A percentile compares a stretch with the other conserved stretches of the same genome.
Evolutionary conservation across 1,140 invertebrate species (phyloP).

Genomic region (Lasaia peninsularis): DNA sequence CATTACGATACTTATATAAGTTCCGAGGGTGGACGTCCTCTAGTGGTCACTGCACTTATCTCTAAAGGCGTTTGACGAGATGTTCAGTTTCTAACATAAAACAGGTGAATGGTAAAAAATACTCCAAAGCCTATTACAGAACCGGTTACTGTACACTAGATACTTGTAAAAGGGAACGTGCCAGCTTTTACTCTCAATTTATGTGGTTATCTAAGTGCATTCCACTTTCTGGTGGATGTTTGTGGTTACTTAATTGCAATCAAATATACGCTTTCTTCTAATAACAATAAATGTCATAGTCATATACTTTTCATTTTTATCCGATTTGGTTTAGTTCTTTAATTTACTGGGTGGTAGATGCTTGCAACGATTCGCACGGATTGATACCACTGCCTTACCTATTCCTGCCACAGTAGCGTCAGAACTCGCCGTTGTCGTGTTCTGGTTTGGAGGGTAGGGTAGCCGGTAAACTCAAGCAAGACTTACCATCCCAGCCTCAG

Average conservation of each 20-base stretch:
- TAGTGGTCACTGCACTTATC: conserved; percentile 37
- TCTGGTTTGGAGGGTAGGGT: too few species aligned
- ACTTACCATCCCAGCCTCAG: too few species aligned
- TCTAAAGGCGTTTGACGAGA: conserved; percentile 31
- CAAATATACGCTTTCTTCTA: background rate
- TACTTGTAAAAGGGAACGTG: conserved; percentile 52
- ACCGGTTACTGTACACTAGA: conserved; percentile 47
- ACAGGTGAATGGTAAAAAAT: conserved; percentile 71
- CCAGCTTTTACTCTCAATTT: conserved; percentile 71
- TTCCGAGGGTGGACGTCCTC: conserved; percentile 36
- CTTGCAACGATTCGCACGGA: too few species aligned
- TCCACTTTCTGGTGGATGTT: conserved; percentile 39
- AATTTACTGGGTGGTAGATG: too few species aligned
- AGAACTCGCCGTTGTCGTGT: too few species aligned
- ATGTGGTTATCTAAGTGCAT: conserved; percentile 58
- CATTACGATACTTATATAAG: too few species aligned
- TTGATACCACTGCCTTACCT: too few species aligned
- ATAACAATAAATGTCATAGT: too few species aligned
- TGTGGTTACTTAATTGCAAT: conserved; percentile 16
- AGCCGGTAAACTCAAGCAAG: too few species aligned
- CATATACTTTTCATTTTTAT: too few species aligned
- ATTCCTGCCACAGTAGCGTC: too few species aligned
- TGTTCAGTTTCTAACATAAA: conserved; percentile 34
- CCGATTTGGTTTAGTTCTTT: too few species aligned
- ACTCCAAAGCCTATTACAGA: conserved; percentile 54